A percentile compares a stretch with the other conserved stretches of the same genome.
Conservation (phyloP, 2,113 vertebrate species). For the Tragelaphus strepsiceros region DNA sequence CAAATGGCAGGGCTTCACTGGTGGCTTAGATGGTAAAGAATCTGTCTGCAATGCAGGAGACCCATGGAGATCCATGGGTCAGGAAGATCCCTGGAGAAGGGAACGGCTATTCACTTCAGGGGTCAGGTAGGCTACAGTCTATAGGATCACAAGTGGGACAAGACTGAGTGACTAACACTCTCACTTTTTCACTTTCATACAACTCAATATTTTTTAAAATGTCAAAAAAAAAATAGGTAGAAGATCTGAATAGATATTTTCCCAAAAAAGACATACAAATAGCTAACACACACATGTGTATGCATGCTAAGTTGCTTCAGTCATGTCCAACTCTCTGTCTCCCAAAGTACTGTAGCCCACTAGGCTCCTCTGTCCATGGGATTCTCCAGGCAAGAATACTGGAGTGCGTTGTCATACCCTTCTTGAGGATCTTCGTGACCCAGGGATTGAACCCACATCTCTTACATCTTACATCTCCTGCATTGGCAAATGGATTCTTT, state of each 20-base stretch:
- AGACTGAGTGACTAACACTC: not conserved
- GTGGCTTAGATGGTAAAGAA: not conserved
- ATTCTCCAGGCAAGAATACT: not conserved
- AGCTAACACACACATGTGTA: not conserved
- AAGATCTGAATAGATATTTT: not conserved
- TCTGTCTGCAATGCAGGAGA: not conserved
- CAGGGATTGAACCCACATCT: not conserved
- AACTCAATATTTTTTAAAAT: not conserved
- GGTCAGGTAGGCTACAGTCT: not conserved
- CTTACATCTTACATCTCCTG: not conserved
- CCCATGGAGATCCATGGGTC: not conserved
- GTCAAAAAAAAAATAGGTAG: not conserved
- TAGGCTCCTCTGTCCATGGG: not conserved
- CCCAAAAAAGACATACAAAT: not conserved
- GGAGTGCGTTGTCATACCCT: accelerated
- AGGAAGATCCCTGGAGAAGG: not conserved
- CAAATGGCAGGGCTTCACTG: not conserved
- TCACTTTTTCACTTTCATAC: not conserved
- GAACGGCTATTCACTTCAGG: not conserved
- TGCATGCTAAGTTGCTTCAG: not conserved
- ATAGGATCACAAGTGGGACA: not conserved
- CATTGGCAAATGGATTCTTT: not conserved
- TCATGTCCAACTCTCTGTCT: not conserved
- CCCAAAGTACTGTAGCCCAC: not conserved
- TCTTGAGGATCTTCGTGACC: not conserved